Percentiles rank a stretch among this genome's conserved stretches.
Evolutionary conservation across 1,140 invertebrate genomes (phyloP).

Genomic region (Sinonovacula constricta): DNA sequence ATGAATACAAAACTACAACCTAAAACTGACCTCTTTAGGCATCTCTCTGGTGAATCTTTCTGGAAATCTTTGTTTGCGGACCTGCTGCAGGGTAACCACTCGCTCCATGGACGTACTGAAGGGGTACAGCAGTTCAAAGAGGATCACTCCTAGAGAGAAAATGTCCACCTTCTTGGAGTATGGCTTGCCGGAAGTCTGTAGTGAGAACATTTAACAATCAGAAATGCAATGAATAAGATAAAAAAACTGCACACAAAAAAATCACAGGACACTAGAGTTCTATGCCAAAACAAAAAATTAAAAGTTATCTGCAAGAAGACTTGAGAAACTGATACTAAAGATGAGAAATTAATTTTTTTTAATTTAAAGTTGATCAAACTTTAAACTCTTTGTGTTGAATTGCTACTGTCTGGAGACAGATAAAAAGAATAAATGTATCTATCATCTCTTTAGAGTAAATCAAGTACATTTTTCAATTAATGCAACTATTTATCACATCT

Average conservation of each 20-base stretch:
- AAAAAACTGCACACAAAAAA: too few species aligned
- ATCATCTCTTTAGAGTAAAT: too few species aligned
- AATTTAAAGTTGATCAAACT: too few species aligned
- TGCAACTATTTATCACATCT: too few species aligned
- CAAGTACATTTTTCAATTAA: too few species aligned
- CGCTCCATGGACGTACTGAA: constrained; percentile 95
- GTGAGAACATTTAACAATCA: too few species aligned
- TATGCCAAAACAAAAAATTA: too few species aligned
- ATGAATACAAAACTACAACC: constrained; percentile 1
- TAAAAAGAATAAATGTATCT: too few species aligned
- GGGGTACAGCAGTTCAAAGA: constrained; percentile 93
- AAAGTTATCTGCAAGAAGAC: background rate
- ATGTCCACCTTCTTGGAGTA: constrained; percentile 98
- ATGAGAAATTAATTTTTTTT: background rate
- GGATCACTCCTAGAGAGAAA: constrained; percentile 95
- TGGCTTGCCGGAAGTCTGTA: constrained; percentile 83
- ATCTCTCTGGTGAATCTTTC: constrained; percentile 83
- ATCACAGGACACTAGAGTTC: too few species aligned
- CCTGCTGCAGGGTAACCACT: constrained; percentile 80
- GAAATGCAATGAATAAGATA: too few species aligned
- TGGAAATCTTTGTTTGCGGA: constrained; percentile 86
- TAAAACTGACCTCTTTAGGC: constrained; percentile 84
- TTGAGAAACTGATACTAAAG: background rate
- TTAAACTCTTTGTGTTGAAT: too few species aligned
- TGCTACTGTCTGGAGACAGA: too few species aligned